phyloP scores from a whole-genome alignment of 2,888 invertebrate genomes.

The Trichacis sp. region DNA sequence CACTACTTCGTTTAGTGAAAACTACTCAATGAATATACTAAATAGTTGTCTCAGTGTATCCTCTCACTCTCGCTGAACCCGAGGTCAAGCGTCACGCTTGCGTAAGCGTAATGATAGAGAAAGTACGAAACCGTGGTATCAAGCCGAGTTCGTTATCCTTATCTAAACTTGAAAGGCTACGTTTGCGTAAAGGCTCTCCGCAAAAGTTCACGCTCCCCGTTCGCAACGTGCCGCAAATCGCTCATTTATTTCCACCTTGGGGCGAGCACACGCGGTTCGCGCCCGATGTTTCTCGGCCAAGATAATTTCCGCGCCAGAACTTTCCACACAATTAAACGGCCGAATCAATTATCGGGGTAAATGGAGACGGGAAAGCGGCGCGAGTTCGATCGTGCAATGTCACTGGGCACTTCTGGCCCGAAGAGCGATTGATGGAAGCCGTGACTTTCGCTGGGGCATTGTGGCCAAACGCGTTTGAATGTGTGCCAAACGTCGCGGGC shows the following conservation, averaged over 20 bases:
- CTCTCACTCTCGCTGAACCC: slow-evolving; percentile 31
- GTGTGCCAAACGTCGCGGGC: slow-evolving; percentile 1
- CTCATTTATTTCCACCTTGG: too few relatives aligned
- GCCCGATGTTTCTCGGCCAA: too few relatives aligned
- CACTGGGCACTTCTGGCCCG: background rate
- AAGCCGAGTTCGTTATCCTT: slow-evolving; percentile 16
- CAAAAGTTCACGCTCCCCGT: background rate
- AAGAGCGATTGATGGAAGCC: background rate
- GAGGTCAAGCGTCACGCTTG: slow-evolving; percentile 36
- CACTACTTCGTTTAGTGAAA: too few relatives aligned
- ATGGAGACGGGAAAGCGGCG: background rate
- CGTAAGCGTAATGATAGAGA: slow-evolving; percentile 38
- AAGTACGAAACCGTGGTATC: slow-evolving; percentile 28
- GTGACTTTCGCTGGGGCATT: slow-evolving; percentile 1
- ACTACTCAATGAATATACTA: too few relatives aligned
- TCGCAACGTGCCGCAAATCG: too few relatives aligned
- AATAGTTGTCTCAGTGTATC: too few relatives aligned
- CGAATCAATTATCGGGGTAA: background rate
- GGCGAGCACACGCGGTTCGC: too few relatives aligned
- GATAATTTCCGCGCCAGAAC: background rate
- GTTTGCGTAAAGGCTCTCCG: background rate
- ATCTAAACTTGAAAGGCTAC: background rate
- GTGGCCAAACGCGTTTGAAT: background rate
- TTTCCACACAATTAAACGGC: background rate
- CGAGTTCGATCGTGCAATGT: background rate